phyloP scores from a whole-genome alignment of 2,888 invertebrate genomes.

The Augiades crinisus region DNA sequence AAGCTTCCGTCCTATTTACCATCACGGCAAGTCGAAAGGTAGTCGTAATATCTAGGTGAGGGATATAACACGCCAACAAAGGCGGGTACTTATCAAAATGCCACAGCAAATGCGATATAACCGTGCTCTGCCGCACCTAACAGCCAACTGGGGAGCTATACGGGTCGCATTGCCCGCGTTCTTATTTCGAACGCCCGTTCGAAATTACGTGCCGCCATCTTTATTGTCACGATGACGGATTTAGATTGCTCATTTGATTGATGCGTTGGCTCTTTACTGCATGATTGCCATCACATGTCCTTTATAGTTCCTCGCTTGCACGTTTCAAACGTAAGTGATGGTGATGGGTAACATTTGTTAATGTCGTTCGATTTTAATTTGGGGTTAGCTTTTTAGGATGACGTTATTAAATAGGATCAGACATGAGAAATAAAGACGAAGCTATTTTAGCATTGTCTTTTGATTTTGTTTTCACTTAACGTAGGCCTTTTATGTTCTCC shows the following conservation, averaged over 20 bases:
- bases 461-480: too few relatives aligned
- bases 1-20: not conserved
- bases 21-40: not conserved
- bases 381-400: constrained; percentile 1
- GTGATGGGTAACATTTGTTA: constrained; percentile 26
- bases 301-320: constrained; percentile 24
- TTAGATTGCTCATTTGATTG: constrained; percentile 55
- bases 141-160: constrained; percentile 62
- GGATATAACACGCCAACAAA: constrained; percentile 5
- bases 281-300: constrained; percentile 37
- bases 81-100: constrained; percentile 42
- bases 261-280: constrained; percentile 39
- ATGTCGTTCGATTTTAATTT: constrained; percentile 22
- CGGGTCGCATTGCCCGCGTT: constrained; percentile 47
- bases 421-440: not conserved
- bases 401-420: not conserved
- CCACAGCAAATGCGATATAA: constrained; percentile 35
- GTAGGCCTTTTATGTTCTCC: too few relatives aligned
- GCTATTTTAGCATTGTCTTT: too few relatives aligned
- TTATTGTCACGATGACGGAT: constrained; percentile 60
- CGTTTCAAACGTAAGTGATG: constrained; percentile 23
- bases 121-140: constrained; percentile 41
- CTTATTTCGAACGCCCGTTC: constrained; percentile 45
- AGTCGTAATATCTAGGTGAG: constrained; percentile 4
- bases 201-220: constrained; percentile 59